These are phyloP conservation scores for Festucalex cinctus DNA, from an alignment of 2,113 vertebrate genomes.

Conservation along the genomic window DNA sequence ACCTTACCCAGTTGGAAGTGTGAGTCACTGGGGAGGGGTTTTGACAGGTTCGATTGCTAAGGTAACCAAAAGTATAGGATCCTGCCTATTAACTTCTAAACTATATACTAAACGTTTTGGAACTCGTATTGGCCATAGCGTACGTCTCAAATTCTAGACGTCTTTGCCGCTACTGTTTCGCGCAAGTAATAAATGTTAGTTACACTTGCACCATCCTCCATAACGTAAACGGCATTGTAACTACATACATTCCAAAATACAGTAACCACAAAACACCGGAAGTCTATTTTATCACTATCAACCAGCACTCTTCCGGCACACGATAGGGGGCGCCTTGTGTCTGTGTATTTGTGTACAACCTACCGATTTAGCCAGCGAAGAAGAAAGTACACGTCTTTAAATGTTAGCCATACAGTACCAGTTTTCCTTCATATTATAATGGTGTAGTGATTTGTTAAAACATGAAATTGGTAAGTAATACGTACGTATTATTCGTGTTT, in stretches of 20 bases:
- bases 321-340: not conserved
- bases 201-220: too few relatives aligned
- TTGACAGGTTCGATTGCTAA: not conserved
- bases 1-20: not conserved
- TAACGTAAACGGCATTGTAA: not conserved
- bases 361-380: not conserved
- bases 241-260: too few relatives aligned
- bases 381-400: not conserved
- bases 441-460: not conserved
- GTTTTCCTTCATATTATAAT: not conserved
- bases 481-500: not conserved
- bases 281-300: not conserved
- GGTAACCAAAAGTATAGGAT: too few relatives aligned
- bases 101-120: not conserved
- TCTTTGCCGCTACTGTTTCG: not conserved
- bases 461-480: slow-evolving; percentile 7
- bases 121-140: not conserved
- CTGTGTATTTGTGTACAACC: not conserved
- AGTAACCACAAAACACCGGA: not conserved
- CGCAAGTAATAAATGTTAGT: not conserved
- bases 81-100: too few relatives aligned
- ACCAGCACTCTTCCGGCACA: not conserved
- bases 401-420: not conserved
- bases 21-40: slow-evolving; percentile 35
- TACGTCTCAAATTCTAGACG: not conserved